Evolutionary conservation across 1,140 invertebrate species (phyloP), one percentile per base, ranked within the genome.

Genomic region (Acromyrmex echinatior): DNA sequence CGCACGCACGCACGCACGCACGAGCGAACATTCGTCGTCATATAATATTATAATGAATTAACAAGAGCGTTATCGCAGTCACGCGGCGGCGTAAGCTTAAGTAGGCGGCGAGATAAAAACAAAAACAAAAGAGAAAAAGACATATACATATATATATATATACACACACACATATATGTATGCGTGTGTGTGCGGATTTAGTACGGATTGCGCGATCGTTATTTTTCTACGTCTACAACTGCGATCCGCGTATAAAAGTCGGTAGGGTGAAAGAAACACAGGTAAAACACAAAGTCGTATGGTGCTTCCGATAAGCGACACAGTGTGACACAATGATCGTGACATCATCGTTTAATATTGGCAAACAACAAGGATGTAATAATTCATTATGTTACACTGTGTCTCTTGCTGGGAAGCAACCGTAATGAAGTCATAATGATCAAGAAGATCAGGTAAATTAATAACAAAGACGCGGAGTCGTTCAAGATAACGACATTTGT

Each of bases 141-240:
- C 1, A 35, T 35, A 35, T 58, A 28, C 2, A 28, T 28, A 35
- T 35, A 35, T 58, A 56, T 7, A 45, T 18, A 62, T n/a, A n/a
- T 31, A 53, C 56, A 63, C 4, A 18, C 60, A 51, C 18, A 35
- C 31, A 28, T 81, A 28, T 74, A n/a, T 73, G 73, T 21, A 49
- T 81, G 73, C 28, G 76, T 58, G 70, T 39, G 62, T 66, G 80
- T 80, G 74, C 77, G 25, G 25, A 63, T 68, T 66, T 65, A 56
- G 84, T 87, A 70, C 76, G 86, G 88, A 90, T 87, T 74, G 81
- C 80, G 88, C 88, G 86, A 81, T 88, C 87, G 90, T 91, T 91
- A 91, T 91, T 91, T 91, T 91, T 91, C 87, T 88, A 91, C 89
- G 82, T 91, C 85, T 88, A 66, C 88, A 91, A 87, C 87, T 89